Percentiles rank a stretch among this genome's conserved stretches.
These are phyloP conservation scores for Sturnus vulgaris DNA, from an alignment of 2,113 vertebrate species.

Conservation along the genomic window DNA sequence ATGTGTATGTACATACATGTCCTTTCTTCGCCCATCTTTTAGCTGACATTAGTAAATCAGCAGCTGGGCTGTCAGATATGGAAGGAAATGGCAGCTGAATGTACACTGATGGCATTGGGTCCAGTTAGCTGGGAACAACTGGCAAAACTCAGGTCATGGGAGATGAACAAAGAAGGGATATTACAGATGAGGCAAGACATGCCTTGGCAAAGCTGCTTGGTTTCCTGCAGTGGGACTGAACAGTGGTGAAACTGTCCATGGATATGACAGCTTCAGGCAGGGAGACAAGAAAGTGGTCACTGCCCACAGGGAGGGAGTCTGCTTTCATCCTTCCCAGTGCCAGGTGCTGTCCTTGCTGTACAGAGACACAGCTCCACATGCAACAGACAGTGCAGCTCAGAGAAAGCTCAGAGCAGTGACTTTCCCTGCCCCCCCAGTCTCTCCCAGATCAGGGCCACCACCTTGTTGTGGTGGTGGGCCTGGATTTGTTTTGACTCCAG, in stretches of 20 bases:
- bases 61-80: neutral
- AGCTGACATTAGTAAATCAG: neutral
- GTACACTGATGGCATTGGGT: neutral
- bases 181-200: neutral
- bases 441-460: neutral
- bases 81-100: neutral
- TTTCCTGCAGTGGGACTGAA: neutral
- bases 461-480: neutral
- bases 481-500: constrained; percentile 27
- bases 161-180: neutral
- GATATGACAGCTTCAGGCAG: neutral
- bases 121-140: neutral
- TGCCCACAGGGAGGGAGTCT: neutral
- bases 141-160: neutral
- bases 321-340: neutral
- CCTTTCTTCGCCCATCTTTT: neutral
- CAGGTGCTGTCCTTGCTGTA: neutral
- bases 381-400: neutral
- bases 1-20: neutral
- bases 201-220: neutral
- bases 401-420: neutral
- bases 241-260: neutral
- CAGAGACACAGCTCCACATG: neutral
- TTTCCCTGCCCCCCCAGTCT: neutral
- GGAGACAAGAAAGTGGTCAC: neutral